Conservation (phyloP, 1,140 invertebrate species). For the Helicorthomorpha holstii region DNA sequence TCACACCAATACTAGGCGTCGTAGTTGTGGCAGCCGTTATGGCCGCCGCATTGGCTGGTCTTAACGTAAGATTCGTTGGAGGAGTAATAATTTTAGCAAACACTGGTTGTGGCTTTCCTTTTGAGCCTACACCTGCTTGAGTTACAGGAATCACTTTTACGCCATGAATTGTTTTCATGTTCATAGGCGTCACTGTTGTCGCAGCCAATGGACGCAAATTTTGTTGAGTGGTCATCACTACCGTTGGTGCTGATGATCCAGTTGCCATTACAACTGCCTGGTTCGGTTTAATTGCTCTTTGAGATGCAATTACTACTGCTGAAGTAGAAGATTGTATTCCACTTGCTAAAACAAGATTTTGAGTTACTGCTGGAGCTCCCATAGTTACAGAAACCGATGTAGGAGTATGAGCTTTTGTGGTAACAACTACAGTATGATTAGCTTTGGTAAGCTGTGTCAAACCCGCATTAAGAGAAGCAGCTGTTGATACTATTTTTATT, state of each 20-base stretch:
- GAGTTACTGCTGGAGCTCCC: not conserved
- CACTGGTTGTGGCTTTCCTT: conserved; percentile 21
- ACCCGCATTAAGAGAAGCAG: not conserved
- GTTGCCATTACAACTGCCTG: conserved; percentile 13
- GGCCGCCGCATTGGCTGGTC: not conserved
- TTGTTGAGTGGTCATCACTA: conserved; percentile 11
- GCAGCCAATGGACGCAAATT: conserved; percentile 11
- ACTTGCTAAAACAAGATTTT: not conserved
- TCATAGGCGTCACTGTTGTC: not conserved
- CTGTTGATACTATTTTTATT: not conserved
- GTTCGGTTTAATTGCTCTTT: conserved; percentile 9
- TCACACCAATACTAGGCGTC: conserved; percentile 4
- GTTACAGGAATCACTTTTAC: conserved; percentile 8
- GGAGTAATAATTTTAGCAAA: conserved; percentile 25
- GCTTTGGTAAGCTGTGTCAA: not conserved
- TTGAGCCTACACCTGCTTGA: conserved; percentile 12
- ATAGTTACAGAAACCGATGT: not conserved
- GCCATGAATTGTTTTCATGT: conserved; percentile 7
- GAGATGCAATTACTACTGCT: conserved; percentile 4
- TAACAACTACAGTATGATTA: not conserved
- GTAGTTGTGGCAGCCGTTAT: not conserved
- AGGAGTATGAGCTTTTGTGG: not conserved
- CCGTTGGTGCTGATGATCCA: conserved; percentile 15
- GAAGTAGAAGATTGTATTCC: not conserved
- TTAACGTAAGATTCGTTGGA: conserved; percentile 17